A percentile compares a stretch with the other conserved stretches of the same genome.
These are phyloP conservation scores for Elanus axillaris DNA, from an alignment of 2,113 vertebrate species.

Conservation along the genomic window DNA sequence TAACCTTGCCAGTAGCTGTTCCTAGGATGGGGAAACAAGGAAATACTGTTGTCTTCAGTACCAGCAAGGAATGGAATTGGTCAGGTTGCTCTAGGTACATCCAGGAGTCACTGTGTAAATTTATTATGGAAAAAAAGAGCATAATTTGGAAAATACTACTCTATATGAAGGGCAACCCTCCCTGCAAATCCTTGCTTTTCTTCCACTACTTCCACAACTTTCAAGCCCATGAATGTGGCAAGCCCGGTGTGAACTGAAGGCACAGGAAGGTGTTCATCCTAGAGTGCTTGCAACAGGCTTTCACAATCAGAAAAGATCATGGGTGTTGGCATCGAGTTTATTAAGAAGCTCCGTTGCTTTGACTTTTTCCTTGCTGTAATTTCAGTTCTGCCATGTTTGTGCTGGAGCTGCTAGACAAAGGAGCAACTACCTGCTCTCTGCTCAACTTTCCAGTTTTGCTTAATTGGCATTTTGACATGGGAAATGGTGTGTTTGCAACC, in stretches of 20 bases:
- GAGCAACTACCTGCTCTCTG: background rate
- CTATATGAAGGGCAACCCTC: background rate
- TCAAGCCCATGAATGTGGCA: background rate
- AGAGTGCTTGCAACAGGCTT: background rate
- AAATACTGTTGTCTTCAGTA: background rate
- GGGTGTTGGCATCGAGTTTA: background rate
- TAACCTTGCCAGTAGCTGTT: background rate
- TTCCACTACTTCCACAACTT: background rate
- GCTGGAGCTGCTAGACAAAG: background rate
- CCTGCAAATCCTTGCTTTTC: background rate
- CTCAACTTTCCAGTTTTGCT: background rate
- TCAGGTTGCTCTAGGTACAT: background rate
- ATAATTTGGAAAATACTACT: background rate
- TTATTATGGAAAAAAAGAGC: background rate
- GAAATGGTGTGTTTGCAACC: background rate
- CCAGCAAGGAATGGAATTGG: background rate
- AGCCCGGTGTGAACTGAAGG: accelerated
- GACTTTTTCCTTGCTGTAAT: background rate
- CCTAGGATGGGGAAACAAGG: background rate
- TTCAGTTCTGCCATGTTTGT: background rate
- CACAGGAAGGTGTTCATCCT: background rate
- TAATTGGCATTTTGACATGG: background rate
- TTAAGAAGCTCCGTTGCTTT: background rate
- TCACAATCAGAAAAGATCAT: background rate
- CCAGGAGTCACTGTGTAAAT: background rate